Base-by-base conservation (phyloP, 1,140 invertebrate genomes). In the Sycobia sp. region DNA sequence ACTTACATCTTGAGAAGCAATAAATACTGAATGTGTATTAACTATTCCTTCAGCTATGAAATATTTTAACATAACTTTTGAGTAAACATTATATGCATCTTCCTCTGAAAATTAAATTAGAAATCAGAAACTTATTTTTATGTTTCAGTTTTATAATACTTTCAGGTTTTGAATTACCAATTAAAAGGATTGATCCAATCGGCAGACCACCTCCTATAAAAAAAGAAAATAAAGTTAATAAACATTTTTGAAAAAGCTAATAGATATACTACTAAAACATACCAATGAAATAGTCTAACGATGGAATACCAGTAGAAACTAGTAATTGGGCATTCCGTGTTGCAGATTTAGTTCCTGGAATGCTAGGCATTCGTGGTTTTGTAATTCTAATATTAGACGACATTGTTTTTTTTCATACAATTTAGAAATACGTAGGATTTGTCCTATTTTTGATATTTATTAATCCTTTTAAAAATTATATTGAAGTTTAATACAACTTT, bases 41-140 rank as follows among this genome's bases (percentile, higher is more conserved):
- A 88, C 85, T 32, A 92, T 76, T 36, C 91, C 91, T 83, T 95
- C 93, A 25, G 92, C 89, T 66, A 93, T 75, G 68, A 91, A 95
- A 76, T 93, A 94, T 75, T 92, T 93, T 14, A 88, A 76, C 63
- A 94, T 77, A 27, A 91, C 80, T 79, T 89, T 87, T 25, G 90
- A 87, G 76, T 93, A 91, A 41, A 82, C 87, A 32, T 88, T 88
- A 76, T 89, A 87, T 3, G 83, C 82, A 82, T 94, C 92, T 84
- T 94, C 91, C 78, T 94, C 92, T 91, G 77, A 57, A 86, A 84
- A 62, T 58, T 32, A 67, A 60, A 57, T 29, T 46, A 61, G 18
- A 36, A 36, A 22, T n/a, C n/a, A n/a, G n/a, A n/a, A 22, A 27
- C n/a, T n/a, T n/a, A n/a, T n/a, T n/a, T n/a, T n/a, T n/a, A n/a